Evolutionary conservation across 2,113 vertebrate species (phyloP).

Genomic region (Protomyctophum bolini): DNA sequence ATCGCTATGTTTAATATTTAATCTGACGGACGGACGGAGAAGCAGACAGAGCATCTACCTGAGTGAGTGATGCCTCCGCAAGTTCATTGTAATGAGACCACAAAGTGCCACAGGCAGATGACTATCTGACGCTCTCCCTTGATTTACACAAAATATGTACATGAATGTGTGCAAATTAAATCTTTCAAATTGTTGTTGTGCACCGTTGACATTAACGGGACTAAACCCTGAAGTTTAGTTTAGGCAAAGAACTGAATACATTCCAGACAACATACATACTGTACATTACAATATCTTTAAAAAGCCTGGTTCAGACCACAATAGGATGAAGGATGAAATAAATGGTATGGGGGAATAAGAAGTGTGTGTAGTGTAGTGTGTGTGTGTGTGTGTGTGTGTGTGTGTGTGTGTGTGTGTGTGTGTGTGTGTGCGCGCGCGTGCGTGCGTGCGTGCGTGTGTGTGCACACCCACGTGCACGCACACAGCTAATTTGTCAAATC

Average conservation of each 20-base stretch:
- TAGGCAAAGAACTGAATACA: slow-evolving; percentile 12
- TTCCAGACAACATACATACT: slow-evolving; percentile 3
- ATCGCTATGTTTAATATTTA: neutral
- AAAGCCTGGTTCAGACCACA: neutral
- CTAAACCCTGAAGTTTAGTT: neutral
- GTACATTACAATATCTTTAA: slow-evolving; percentile 14
- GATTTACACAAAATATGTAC: slow-evolving; percentile 18
- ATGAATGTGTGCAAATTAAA: slow-evolving; percentile 1
- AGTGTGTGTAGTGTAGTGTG: neutral
- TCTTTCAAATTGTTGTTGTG: neutral
- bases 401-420: neutral
- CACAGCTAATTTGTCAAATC: too few relatives aligned
- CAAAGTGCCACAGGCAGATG: slow-evolving; percentile 20
- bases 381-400: neutral
- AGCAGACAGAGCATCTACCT: neutral
- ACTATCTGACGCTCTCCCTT: slow-evolving; percentile 18
- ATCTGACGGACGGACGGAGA: neutral
- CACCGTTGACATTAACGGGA: neutral
- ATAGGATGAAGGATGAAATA: neutral
- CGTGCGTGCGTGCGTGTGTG: neutral
- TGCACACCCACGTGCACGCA: too few relatives aligned
- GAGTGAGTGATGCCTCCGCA: neutral
- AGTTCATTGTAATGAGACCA: neutral
- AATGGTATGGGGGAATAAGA: neutral
- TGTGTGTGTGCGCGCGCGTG: neutral